These are phyloP conservation scores for Semibalanus balanoides DNA, from an alignment of 1,140 invertebrate genomes.

Conservation along the genomic window DNA sequence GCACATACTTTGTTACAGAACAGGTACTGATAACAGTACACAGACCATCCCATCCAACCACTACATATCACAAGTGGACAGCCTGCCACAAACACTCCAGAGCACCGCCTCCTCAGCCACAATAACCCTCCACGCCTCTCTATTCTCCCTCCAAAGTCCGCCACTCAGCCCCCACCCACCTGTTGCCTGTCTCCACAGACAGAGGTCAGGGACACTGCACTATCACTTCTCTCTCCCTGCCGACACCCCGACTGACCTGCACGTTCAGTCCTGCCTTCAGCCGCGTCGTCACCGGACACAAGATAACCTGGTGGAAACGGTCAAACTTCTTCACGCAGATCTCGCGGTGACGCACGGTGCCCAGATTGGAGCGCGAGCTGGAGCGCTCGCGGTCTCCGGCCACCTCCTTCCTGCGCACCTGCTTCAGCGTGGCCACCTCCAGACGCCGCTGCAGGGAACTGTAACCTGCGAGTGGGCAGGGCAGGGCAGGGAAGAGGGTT, in stretches of 20 bases:
- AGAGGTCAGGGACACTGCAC: too few species aligned
- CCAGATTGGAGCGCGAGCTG: constrained; percentile 27
- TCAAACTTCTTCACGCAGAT: constrained; percentile 44
- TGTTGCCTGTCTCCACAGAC: too few species aligned
- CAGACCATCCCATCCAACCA: too few species aligned
- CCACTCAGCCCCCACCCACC: too few species aligned
- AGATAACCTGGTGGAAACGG: constrained; percentile 46
- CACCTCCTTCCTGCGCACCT: background rate
- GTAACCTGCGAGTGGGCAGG: background rate
- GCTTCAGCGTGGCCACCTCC: background rate
- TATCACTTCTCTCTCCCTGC: background rate
- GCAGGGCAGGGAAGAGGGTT: too few species aligned
- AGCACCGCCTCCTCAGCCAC: too few species aligned
- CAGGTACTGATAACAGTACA: too few species aligned
- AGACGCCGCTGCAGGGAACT: background rate
- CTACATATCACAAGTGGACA: too few species aligned
- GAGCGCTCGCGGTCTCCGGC: constrained; percentile 18
- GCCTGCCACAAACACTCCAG: too few species aligned
- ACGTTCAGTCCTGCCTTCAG: constrained; percentile 42
- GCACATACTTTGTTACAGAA: too few species aligned
- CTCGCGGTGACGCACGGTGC: constrained; percentile 38
- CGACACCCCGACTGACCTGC: constrained; percentile 30
- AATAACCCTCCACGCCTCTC: too few species aligned
- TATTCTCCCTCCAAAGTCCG: too few species aligned
- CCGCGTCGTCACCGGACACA: constrained; percentile 41